Conservation (phyloP, 2,888 invertebrate genomes). For the Hirtodrosophila confusa region DNA sequence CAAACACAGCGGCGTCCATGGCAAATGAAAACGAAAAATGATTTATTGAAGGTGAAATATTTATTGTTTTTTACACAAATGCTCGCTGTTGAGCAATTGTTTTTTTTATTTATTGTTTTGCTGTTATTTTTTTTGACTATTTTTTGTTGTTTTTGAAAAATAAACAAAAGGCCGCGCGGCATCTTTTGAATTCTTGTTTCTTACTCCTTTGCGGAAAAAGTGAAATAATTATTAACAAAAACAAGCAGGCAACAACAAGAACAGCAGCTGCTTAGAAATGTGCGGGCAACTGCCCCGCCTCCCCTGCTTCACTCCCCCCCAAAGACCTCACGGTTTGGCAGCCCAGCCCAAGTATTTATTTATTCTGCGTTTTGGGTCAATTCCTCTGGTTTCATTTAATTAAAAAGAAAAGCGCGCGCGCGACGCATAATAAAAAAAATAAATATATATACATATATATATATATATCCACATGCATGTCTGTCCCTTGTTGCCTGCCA, state of each 20-base stretch:
- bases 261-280: constrained; percentile 53
- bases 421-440: constrained; percentile 62
- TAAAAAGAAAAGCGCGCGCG: constrained; percentile 78
- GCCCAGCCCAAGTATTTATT: constrained; percentile 65
- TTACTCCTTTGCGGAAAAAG: constrained; percentile 52
- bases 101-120: constrained; percentile 38
- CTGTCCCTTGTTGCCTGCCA: constrained; percentile 11
- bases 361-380: constrained; percentile 81
- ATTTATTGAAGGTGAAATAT: constrained; percentile 83
- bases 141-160: constrained; percentile 17
- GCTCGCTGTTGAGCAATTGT: constrained; percentile 42
- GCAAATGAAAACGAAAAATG: constrained; percentile 70
- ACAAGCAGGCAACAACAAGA: constrained; percentile 51
- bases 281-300: constrained; percentile 10
- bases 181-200: constrained; percentile 73
- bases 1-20: neutral
- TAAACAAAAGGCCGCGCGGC: constrained; percentile 67
- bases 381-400: constrained; percentile 83
- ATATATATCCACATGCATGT: constrained; percentile 65
- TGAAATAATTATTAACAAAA: constrained; percentile 77
- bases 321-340: no score
- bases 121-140: neutral
- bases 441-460: constrained; percentile 27
- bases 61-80: constrained; percentile 80
- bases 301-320: neutral